A percentile compares a stretch with the other conserved stretches of the same genome.
These are phyloP conservation scores for Euzophera pinguis DNA, from an alignment of 2,888 invertebrate species.

Conservation along the genomic window DNA sequence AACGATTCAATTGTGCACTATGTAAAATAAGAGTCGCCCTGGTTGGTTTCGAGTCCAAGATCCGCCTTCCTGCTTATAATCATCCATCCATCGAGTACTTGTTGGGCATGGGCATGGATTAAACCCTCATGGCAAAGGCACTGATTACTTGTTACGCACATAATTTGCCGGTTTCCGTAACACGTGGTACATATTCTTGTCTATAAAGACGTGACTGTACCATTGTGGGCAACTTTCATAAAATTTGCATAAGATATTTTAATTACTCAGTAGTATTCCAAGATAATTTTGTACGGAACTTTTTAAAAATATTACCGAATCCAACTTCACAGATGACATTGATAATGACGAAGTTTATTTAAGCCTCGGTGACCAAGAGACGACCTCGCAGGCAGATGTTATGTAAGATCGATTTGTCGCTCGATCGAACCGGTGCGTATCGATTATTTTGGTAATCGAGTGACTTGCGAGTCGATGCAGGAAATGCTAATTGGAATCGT, in stretches of 20 bases:
- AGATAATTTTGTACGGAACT: background rate
- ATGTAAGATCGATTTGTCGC: slow-evolving; percentile 9
- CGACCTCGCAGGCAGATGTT: slow-evolving; percentile 5
- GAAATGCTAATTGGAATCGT: background rate
- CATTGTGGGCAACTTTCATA: too few species aligned
- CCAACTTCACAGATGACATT: background rate
- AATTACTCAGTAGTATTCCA: background rate
- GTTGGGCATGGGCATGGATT: too few species aligned
- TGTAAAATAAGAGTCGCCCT: too few species aligned
- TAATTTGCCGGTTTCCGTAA: too few species aligned
- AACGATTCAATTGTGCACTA: too few species aligned
- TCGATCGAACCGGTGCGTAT: background rate
- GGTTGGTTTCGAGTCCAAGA: too few species aligned
- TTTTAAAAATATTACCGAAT: background rate
- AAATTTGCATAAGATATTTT: background rate
- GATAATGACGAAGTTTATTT: slow-evolving; percentile 1
- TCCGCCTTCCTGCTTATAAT: too few species aligned
- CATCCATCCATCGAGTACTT: too few species aligned
- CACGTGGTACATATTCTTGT: too few species aligned
- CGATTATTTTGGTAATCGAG: slow-evolving; percentile 5
- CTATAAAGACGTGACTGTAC: too few species aligned
- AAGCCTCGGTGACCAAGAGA: background rate
- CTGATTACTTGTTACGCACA: too few species aligned
- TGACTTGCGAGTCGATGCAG: background rate
- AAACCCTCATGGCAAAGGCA: too few species aligned